phyloP scores from a whole-genome alignment of 2,888 invertebrate species.

The Allophyes oxyacanthae region DNA sequence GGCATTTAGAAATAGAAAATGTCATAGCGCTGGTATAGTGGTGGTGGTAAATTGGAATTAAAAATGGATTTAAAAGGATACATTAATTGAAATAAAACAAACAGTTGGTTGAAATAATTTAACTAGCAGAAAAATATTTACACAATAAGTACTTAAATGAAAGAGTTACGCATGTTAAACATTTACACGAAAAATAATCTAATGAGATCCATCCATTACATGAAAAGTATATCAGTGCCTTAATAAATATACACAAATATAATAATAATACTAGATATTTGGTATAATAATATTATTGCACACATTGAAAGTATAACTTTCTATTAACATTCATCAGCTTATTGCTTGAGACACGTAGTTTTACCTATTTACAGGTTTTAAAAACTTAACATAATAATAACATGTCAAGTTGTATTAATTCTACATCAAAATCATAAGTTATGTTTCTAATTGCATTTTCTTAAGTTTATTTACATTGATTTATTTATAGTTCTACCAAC shows the following conservation, averaged over 20 bases:
- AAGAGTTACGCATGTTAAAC: slow-evolving; percentile 29
- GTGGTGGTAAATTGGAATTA: no score
- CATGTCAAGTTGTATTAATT: slow-evolving; percentile 28
- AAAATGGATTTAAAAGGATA: no score
- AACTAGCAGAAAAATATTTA: slow-evolving; percentile 46
- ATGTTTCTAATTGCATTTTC: slow-evolving; percentile 6
- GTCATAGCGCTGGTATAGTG: no score
- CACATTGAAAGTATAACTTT: slow-evolving; percentile 2
- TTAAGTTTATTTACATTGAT: slow-evolving; percentile 36
- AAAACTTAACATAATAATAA: slow-evolving; percentile 36
- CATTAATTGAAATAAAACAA: slow-evolving; percentile 21
- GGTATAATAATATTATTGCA: slow-evolving; percentile 16
- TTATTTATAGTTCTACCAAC: slow-evolving; percentile 21
- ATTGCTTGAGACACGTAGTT: slow-evolving; percentile 85
- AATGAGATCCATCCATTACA: slow-evolving; percentile 49
- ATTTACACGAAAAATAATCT: slow-evolving; percentile 30
- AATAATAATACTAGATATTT: slow-evolving; percentile 32
- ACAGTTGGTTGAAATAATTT: slow-evolving; percentile 33
- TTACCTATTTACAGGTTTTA: slow-evolving; percentile 59
- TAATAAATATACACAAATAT: slow-evolving; percentile 32
- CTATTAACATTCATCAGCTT: slow-evolving; percentile 60
- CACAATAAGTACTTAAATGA: slow-evolving; percentile 27
- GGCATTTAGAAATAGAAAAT: no score
- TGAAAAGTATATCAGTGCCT: slow-evolving; percentile 41
- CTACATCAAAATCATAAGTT: slow-evolving; percentile 25